Evolutionary conservation across 2,113 vertebrate genomes (phyloP).

Genomic region (Puma concolor): DNA sequence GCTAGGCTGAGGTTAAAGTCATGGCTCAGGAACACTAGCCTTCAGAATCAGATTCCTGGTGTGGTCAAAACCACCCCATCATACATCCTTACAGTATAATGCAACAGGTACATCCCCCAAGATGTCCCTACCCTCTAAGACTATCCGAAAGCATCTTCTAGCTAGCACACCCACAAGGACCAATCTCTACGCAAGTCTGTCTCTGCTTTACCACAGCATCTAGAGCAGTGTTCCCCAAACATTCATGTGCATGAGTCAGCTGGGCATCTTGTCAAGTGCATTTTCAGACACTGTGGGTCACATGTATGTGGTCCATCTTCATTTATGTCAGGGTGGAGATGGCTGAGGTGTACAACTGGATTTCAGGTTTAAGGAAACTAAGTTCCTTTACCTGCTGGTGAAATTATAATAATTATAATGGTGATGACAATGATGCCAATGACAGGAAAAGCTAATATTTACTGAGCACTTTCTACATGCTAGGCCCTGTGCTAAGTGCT

Average conservation of each 20-base stretch:
- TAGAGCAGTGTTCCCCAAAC: not conserved
- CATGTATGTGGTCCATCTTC: not conserved
- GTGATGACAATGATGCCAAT: not conserved
- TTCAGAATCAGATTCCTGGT: slow-evolving; percentile 3
- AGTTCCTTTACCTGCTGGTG: not conserved
- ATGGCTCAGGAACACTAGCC: not conserved
- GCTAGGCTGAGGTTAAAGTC: not conserved
- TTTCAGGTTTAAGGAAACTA: not conserved
- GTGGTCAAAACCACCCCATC: not conserved
- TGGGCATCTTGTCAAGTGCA: not conserved
- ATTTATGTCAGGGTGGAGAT: not conserved
- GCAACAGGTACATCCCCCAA: not conserved
- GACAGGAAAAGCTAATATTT: not conserved
- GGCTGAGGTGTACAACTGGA: not conserved
- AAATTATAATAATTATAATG: not conserved
- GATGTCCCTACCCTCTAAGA: not conserved
- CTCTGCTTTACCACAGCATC: not conserved
- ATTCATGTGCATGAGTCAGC: fast-evolving
- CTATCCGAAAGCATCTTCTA: not conserved
- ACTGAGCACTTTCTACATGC: not conserved
- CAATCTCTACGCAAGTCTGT: not conserved
- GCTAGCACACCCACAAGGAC: not conserved
- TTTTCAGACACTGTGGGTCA: not conserved
- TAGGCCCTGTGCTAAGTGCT: not conserved
- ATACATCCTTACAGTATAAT: not conserved